These are phyloP conservation scores for Aricia artaxerxes DNA, from an alignment of 2,888 invertebrate species.

Conservation along the genomic window DNA sequence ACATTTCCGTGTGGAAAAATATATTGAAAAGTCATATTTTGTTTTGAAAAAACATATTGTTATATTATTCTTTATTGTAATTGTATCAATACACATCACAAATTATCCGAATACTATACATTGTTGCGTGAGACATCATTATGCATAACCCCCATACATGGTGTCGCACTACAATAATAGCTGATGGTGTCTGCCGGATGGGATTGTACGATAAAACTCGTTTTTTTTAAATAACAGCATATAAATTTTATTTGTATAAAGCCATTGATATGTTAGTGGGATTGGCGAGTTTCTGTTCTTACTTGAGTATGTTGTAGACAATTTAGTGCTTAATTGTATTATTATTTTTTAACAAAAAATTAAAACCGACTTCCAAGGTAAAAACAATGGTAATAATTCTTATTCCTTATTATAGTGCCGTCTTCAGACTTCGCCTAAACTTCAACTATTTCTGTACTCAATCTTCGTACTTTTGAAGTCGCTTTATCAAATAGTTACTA, in stretches of 20 bases:
- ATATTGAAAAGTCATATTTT: background rate
- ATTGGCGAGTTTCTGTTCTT: background rate
- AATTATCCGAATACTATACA: background rate
- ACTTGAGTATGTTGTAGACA: background rate
- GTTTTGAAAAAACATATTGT: background rate
- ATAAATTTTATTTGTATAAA: slow-evolving; percentile 26
- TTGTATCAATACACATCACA: background rate
- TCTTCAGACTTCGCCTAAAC: too few relatives aligned
- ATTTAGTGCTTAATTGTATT: too few relatives aligned
- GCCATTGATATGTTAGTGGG: background rate
- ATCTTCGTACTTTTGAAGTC: too few relatives aligned
- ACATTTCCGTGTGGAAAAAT: too few relatives aligned
- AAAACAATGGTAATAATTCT: too few relatives aligned
- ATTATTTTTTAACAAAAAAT: too few relatives aligned
- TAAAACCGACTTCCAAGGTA: too few relatives aligned
- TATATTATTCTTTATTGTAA: background rate
- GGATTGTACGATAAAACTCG: slow-evolving; percentile 24
- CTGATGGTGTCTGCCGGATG: background rate
- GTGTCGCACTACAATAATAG: slow-evolving; percentile 12
- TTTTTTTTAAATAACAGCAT: slow-evolving; percentile 27
- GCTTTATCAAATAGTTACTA: too few relatives aligned
- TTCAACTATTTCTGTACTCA: too few relatives aligned
- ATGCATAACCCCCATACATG: slow-evolving; percentile 31
- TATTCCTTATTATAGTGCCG: too few relatives aligned
- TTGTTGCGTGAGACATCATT: background rate